Percentiles rank a stretch among this genome's conserved stretches.
Evolutionary conservation across 2,113 vertebrate species (phyloP).

Genomic region (Hypomesus transpacificus): DNA sequence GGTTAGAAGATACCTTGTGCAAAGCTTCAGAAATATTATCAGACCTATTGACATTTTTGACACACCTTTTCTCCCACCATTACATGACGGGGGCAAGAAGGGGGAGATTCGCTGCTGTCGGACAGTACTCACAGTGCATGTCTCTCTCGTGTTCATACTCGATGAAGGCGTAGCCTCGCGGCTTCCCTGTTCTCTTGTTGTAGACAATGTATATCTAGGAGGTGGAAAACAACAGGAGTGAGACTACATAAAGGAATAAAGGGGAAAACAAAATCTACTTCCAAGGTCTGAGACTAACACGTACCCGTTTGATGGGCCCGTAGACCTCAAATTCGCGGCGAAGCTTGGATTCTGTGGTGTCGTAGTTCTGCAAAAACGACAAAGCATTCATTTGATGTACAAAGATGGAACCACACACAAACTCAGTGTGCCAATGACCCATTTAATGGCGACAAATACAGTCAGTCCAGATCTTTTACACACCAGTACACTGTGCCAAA

Average conservation of each 20-base stretch:
- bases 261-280: background rate
- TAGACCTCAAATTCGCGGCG: slow-evolving; percentile 92
- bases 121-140: slow-evolving; percentile 87
- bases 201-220: slow-evolving; percentile 91
- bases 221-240: background rate
- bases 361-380: slow-evolving; percentile 79
- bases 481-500: no score
- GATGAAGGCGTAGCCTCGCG: slow-evolving; percentile 92
- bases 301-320: slow-evolving; percentile 89
- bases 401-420: background rate
- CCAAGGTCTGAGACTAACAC: slow-evolving; percentile 23
- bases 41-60: background rate
- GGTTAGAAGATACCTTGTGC: background rate
- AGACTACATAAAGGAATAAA: background rate
- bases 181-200: slow-evolving; percentile 88
- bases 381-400: background rate
- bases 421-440: no score
- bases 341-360: slow-evolving; percentile 92
- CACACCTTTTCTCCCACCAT: background rate
- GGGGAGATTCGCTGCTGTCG: background rate
- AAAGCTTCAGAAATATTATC: background rate
- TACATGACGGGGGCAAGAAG: background rate
- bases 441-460: no score
- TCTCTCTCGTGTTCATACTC: slow-evolving; percentile 94
- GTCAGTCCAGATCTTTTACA: no score